Evolutionary conservation across 1,140 invertebrate genomes (phyloP).

Genomic region (Drosophila rufa): DNA sequence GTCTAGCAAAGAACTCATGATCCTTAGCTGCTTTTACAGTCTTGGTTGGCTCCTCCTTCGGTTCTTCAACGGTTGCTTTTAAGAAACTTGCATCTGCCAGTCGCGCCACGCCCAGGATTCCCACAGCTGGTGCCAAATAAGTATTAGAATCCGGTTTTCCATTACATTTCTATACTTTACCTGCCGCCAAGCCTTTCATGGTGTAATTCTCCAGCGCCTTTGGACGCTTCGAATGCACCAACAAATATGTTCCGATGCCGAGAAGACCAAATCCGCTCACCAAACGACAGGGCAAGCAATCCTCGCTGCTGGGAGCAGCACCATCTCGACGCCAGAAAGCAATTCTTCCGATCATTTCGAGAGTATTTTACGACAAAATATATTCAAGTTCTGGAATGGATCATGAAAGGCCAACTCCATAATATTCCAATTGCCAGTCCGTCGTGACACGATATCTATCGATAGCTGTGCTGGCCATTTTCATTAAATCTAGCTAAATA

Average conservation of each 20-base stretch:
- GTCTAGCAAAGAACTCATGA: constrained; percentile 58
- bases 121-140: constrained; percentile 36
- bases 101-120: constrained; percentile 60
- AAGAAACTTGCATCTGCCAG: constrained; percentile 65
- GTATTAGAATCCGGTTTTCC: background rate
- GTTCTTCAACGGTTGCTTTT: constrained; percentile 34
- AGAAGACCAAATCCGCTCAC: constrained; percentile 67
- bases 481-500: background rate
- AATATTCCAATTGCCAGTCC: background rate
- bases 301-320: constrained; percentile 32
- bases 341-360: constrained; percentile 66
- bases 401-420: background rate
- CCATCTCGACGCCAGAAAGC: constrained; percentile 61
- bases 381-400: background rate
- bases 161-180: constrained; percentile 7
- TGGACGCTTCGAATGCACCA: constrained; percentile 55
- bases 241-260: constrained; percentile 62
- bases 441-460: constrained; percentile 6
- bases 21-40: constrained; percentile 26
- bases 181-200: constrained; percentile 68
- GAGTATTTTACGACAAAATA: background rate
- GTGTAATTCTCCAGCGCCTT: constrained; percentile 52
- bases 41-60: constrained; percentile 23
- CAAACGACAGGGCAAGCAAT: constrained; percentile 64
- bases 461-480: background rate